Base-by-base conservation (phyloP, 1,140 invertebrate genomes). In the Melipona quadrifasciata region DNA sequence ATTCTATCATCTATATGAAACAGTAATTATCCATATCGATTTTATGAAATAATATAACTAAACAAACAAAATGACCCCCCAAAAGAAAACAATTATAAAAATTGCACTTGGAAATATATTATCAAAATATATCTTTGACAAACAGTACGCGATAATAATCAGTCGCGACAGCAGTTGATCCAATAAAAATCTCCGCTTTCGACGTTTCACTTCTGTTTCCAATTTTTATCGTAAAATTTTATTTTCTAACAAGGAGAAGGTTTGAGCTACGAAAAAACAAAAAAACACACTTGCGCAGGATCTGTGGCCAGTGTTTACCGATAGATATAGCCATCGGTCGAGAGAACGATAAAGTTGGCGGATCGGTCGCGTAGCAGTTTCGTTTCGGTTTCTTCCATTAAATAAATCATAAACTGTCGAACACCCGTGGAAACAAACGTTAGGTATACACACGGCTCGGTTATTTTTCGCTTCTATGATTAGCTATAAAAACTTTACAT, bases 351-450 rank as follows among this genome's bases (percentile, higher is more conserved):
- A 75, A 75, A 58, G 31, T 55, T 14, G 5, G 31, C 16, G 31
- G 8, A 74, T 74, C 16, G 73, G 73, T 74, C 31, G 73, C 14
- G 55, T 27, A 27, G 16, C 47, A 53, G 70, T 55, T 61, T 61
- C n/a, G 24, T 24, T 24, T 39, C 24, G 8, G 14, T 75, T 75
- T 75, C 27, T 58, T 21, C 21, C 55, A 58, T 75, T 58, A 58
- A 58, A 75, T 75, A 58, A 58, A 58, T 75, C 53, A n/a, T 75
- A 39, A 75, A 58, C 73, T 11, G 34, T 75, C 55, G 73, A 17
- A 16, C 19, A 21, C 31, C 8, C 14, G 21, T 11, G 55, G 55
- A 39, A 75, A 55, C 55, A 24, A 55, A 27, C 21, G 68, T 24
- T n/a, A 39, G 8, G 8, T 39, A 39, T 39, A 39, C 39, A 65